Evolutionary conservation across 2,888 invertebrate genomes (phyloP).

Genomic region (Teinopalpus imperialis): DNA sequence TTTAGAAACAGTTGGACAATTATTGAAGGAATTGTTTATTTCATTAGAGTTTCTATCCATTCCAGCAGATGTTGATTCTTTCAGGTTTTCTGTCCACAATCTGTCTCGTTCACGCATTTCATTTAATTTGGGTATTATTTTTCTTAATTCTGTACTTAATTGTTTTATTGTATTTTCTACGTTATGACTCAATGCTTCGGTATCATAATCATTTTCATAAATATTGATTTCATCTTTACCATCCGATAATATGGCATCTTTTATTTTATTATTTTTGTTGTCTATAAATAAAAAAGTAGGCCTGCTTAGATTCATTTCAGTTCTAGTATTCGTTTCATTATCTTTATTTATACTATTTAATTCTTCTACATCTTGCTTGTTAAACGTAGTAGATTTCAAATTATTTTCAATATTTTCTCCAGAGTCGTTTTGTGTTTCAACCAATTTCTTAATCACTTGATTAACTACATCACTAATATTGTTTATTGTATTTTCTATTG

Average conservation of each 20-base stretch:
- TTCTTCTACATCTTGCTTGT: conserved; percentile 42
- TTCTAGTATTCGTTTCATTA: conserved; percentile 64
- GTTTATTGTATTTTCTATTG: conserved; percentile 75
- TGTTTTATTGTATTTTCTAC: conserved; percentile 75
- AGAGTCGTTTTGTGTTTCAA: conserved; percentile 59
- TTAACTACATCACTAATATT: conserved; percentile 78
- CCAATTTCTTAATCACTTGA: conserved; percentile 74
- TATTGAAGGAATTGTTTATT: conserved; percentile 40
- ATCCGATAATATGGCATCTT: conserved; percentile 82
- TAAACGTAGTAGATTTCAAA: conserved; percentile 30
- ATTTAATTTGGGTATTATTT: conserved; percentile 75
- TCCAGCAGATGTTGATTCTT: conserved; percentile 38
- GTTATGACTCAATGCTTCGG: conserved; percentile 62
- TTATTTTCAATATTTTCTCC: conserved; percentile 42
- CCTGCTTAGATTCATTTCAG: conserved; percentile 69
- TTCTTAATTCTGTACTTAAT: conserved; percentile 69
- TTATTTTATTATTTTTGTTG: conserved; percentile 69
- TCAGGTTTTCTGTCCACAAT: conserved; percentile 57
- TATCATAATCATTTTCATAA: conserved; percentile 60
- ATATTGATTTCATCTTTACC: conserved; percentile 80
- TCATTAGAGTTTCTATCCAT: conserved; percentile 70
- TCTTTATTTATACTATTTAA: conserved; percentile 52
- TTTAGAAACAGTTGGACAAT: background rate
- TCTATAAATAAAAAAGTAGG: conserved; percentile 73
- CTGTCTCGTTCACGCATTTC: conserved; percentile 72